Evolutionary conservation across 2,797 vertebrate genomes (phyloP).

Genomic region (Peromyscus aztecus): DNA sequence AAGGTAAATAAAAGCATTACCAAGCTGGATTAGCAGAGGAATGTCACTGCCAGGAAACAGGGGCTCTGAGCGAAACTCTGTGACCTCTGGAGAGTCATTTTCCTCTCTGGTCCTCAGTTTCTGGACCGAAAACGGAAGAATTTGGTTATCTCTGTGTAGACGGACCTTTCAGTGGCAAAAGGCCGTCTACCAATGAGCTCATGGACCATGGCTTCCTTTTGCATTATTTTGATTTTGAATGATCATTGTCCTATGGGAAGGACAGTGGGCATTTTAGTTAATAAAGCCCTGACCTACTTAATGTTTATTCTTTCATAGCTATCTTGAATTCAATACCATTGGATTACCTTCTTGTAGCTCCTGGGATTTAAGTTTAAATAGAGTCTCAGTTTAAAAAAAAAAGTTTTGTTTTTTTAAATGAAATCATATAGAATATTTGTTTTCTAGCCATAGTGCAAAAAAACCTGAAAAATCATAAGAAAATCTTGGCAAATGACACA

Average conservation of each 20-base stretch:
- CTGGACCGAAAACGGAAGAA: neutral
- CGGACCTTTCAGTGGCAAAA: neutral
- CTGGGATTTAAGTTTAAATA: neutral
- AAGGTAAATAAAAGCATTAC: neutral
- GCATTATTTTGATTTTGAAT: neutral
- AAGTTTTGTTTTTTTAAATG: neutral
- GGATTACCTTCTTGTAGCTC: neutral
- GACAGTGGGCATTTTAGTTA: neutral
- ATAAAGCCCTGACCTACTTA: neutral
- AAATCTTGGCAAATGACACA: neutral
- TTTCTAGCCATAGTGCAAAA: neutral
- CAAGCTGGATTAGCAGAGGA: neutral
- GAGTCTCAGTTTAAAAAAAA: neutral
- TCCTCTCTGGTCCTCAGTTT: neutral
- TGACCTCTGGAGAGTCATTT: neutral
- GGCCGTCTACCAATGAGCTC: neutral
- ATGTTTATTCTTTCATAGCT: neutral
- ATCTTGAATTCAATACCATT: neutral
- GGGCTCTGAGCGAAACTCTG: neutral
- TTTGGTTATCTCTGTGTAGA: neutral
- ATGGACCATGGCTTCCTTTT: neutral
- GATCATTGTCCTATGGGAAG: slow-evolving; percentile 8
- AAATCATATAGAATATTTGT: neutral
- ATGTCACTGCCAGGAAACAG: neutral
- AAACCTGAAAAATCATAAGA: neutral